Evolutionary conservation across 2,797 vertebrate genomes (phyloP), one percentile per base, ranked within the genome.

Genomic region (Falco rusticolus): DNA sequence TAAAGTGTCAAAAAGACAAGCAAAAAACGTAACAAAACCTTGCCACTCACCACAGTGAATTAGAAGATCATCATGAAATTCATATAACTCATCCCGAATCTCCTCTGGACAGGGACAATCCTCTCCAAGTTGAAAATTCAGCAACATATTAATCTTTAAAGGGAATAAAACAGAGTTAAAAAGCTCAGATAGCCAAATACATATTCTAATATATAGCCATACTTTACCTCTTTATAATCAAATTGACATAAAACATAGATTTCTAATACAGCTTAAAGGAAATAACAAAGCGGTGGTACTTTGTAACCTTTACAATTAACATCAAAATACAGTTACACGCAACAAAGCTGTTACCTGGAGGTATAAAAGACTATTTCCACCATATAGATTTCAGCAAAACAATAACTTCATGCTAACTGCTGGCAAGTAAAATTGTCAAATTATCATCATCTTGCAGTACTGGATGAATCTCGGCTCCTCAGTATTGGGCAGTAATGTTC

Each of bases 71-170:
- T 99, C 98, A 61, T 99, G 99, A 96, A 99, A 99, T 63, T 99
- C 98, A 26, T 99, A 99, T 6, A 99, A 97, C 43, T 99, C 99
- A 89, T 98, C 99, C n/a, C 99, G 99, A 97, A 99, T 99, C 88
- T 99, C 98, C 18, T 98, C 98, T n/a, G 99, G 99, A 96, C 99
- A 99, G 3, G 99, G 99, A 89, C 99, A 99, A 96, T 99, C 99
- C 57, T 99, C 99, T 34, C 99, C 99, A 94, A 98, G 97, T 97
- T 99, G 99, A 98, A 99, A 99, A 96, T 99, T 99, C 94, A 99
- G 97, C 87, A 99, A 98, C 99, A 99, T 99, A 97, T 99, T 99
- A 96, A 99, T 99, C 99, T 99, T 95, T 80, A 98, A 98, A 70
- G 65, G n/a, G 79, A 93, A 81, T 95, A 68, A 97, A 72, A 93